These are phyloP conservation scores for Capreolus pygargus DNA, from an alignment of 2,113 vertebrate genomes.

Conservation along the genomic window DNA sequence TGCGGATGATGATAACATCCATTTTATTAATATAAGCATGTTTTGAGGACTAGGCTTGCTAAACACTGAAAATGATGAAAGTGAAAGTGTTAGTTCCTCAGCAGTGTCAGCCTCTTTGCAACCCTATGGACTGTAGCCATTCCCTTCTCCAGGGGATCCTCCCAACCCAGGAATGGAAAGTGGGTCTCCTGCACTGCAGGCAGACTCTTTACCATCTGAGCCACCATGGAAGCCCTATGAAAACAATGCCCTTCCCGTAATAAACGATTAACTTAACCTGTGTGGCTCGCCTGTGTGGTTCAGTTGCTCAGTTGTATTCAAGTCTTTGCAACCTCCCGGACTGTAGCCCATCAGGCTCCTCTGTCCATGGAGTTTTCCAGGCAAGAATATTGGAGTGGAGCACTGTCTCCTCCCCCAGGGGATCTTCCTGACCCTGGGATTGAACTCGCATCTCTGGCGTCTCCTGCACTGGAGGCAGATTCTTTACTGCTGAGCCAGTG, in stretches of 20 bases:
- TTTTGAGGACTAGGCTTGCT: not conserved
- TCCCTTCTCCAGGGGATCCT: not conserved
- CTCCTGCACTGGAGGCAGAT: not conserved
- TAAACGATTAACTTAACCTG: not conserved
- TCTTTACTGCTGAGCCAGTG: not conserved
- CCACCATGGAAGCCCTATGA: accelerated
- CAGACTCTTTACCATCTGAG: not conserved
- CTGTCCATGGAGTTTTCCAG: not conserved
- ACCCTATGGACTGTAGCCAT: not conserved
- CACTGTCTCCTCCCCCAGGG: not conserved
- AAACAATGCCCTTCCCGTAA: accelerated
- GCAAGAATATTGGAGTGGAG: not conserved
- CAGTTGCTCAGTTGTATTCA: not conserved
- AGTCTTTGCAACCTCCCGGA: not conserved
- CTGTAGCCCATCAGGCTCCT: not conserved
- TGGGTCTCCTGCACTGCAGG: not conserved
- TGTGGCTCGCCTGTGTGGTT: not conserved
- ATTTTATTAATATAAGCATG: not conserved
- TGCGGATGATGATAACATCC: not conserved
- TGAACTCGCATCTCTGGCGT: not conserved
- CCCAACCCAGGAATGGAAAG: not conserved
- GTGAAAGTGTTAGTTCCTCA: not conserved
- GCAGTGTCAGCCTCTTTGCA: not conserved
- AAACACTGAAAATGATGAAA: not conserved
- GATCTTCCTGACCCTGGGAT: not conserved